A percentile compares a stretch with the other conserved stretches of the same genome.
phyloP scores from a whole-genome alignment of 2,113 vertebrate genomes.

The Puntigrus tetrazona region DNA sequence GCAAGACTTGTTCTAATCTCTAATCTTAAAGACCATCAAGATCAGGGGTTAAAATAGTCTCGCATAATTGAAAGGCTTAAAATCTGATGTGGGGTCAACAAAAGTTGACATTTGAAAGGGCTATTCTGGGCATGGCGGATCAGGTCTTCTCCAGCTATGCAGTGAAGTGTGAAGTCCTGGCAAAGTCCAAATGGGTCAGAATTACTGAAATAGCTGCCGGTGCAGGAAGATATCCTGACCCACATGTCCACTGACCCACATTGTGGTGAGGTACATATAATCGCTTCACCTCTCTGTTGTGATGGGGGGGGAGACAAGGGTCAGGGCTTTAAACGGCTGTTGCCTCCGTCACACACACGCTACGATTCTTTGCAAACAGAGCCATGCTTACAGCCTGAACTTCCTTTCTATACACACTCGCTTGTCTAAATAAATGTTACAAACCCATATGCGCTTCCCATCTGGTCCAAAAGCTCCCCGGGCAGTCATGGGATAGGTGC shows the following conservation, averaged over 20 bases:
- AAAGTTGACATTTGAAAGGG: slow-evolving; percentile 28
- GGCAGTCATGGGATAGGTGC: neutral
- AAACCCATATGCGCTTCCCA: neutral
- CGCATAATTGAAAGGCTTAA: slow-evolving; percentile 22
- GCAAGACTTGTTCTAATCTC: neutral
- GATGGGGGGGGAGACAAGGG: neutral
- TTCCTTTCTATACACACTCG: neutral
- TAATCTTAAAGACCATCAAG: neutral
- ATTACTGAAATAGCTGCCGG: slow-evolving; percentile 64
- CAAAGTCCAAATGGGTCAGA: slow-evolving; percentile 52
- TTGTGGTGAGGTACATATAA: slow-evolving; percentile 59
- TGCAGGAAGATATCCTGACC: slow-evolving; percentile 66
- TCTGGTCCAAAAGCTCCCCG: neutral
- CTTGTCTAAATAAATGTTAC: slow-evolving; percentile 2
- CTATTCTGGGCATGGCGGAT: slow-evolving; percentile 30
- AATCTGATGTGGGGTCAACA: slow-evolving; percentile 26
- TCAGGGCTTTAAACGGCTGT: slow-evolving; percentile 1
- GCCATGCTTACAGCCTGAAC: no score
- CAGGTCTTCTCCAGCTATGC: neutral
- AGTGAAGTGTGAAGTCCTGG: slow-evolving; percentile 34
- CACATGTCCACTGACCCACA: slow-evolving; percentile 70
- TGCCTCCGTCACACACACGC: neutral
- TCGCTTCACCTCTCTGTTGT: slow-evolving; percentile 32
- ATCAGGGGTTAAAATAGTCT: neutral
- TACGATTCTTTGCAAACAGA: neutral